Base-by-base conservation (phyloP, 2,888 invertebrate species). In the Neoitamus cyanurus region DNA sequence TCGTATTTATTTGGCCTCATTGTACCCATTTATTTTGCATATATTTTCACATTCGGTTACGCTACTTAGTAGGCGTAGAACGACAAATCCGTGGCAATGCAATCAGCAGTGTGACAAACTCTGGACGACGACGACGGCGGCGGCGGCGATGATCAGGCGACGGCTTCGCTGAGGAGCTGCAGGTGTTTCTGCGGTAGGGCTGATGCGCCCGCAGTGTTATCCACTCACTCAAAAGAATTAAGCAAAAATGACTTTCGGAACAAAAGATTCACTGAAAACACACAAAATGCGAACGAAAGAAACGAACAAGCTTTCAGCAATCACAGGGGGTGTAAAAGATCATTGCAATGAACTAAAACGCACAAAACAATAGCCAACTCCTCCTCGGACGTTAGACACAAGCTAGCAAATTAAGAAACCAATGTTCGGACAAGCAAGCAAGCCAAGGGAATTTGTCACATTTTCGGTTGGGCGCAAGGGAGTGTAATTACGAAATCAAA, bases 1-100 rank as follows among this genome's bases (percentile, higher is more conserved):
- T 91, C 91, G 91, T 91, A 91, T 91, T 91, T 91, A 91, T 91
- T 91, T 91, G 91, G 91, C 91, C 91, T 91, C 91, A 91, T 91
- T 91, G 91, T 91, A 91, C 91, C 91, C 91, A 91, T 91, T 91
- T 91, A 91, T 91, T 91, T 91, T 90, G 90, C 91, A 91, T 91
- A 90, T 91, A 90, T 90, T 90, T 30, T 87, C 90, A 91, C 91
- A 91, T 91, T 91, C 91, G 91, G 90, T 90, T 91, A 91, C 90
- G 90, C 89, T 90, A 87, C 89, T 87, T 88, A 88, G 88, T 89
- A 88, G 88, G 88, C 90, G 89, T 78, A 78, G 48, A 78, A 78
- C 78, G 48, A 78, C 11, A 28, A 15, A 82, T 69, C 69, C 36
- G 69, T 36, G 86, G 83, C 34, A 25, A 7, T 20, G 48, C 48